Evolutionary conservation across 1,140 invertebrate species (phyloP), one percentile per base, ranked within the genome.

Genomic region (Drosophila willistoni): DNA sequence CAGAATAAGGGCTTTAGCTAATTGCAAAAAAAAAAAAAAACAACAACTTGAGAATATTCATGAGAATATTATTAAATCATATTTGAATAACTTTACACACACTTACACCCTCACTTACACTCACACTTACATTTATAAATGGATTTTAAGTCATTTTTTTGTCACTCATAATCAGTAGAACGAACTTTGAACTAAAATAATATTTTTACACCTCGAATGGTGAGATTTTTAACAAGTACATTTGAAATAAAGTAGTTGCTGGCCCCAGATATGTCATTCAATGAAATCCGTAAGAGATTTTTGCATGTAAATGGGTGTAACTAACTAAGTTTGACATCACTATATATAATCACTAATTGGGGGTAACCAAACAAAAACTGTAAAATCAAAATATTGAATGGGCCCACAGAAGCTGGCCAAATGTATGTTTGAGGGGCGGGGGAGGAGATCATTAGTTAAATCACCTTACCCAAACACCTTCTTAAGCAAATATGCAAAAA

Each of bases 151-250:
- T 47, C 69, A 68, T 75, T 57, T n/a, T n/a, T n/a, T n/a, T n/a
- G n/a, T n/a, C n/a, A n/a, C n/a, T n/a, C n/a, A n/a, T n/a, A n/a
- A n/a, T 29, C 56, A 56, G 60, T 67, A 64, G 34, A 62, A 51
- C 34, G 57, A 57, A 75, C 73, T 76, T 76, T 69, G 73, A 76
- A 55, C 47, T 12, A 34, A 60, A 69, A 76, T 63, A 69, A n/a
- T 74, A 34, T 12, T 51, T 19, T 9, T 51, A 10, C 47, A 7
- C 22, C 5, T 51, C 19, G 39, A 47, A 56, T 57, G 25, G 73
- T 76, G 73, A 64, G 64, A 76, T 10, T 76, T 76, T 69, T 76
- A 76, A 17, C 73, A 59, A 54, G 65, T 56, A 76, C 56, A 76
- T 75, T 69, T 59, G n/a, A 76, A 69, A 47, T 36, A 34, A 63